A percentile compares a stretch with the other conserved stretches of the same genome.
phyloP scores from a whole-genome alignment of 2,888 invertebrate species.

The Drosophila seclusa region DNA sequence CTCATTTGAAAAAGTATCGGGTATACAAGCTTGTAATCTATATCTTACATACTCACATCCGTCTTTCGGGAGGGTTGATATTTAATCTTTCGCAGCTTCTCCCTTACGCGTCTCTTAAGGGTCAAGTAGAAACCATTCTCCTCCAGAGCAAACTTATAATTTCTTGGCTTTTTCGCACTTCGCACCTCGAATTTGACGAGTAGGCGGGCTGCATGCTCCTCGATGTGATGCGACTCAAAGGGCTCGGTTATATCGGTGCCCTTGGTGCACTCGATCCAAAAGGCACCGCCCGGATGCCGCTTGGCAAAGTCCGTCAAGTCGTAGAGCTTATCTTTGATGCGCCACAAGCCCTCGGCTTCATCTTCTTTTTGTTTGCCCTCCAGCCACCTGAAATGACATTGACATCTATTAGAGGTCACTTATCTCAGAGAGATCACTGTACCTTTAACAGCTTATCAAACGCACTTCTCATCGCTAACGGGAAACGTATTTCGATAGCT shows the following conservation, averaged over 20 bases:
- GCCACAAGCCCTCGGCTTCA: slow-evolving; percentile 91
- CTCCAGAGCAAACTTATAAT: slow-evolving; percentile 90
- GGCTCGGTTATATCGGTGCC: slow-evolving; percentile 93
- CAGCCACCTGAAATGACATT: slow-evolving; percentile 86
- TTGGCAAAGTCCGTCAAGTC: slow-evolving; percentile 91
- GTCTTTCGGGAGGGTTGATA: slow-evolving; percentile 76
- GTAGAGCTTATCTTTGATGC: slow-evolving; percentile 91
- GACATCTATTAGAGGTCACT: not conserved
- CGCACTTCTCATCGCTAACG: slow-evolving; percentile 74
- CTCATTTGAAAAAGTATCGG: not conserved
- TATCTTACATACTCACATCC: slow-evolving; percentile 65
- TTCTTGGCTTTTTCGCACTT: slow-evolving; percentile 87
- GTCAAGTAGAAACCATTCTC: slow-evolving; percentile 90
- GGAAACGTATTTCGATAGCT: slow-evolving; percentile 71
- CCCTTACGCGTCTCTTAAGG: slow-evolving; percentile 87
- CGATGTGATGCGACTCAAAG: slow-evolving; percentile 90
- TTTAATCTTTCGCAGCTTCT: slow-evolving; percentile 86
- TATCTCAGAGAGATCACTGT: not conserved
- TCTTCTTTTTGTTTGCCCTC: slow-evolving; percentile 88
- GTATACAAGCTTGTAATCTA: not conserved
- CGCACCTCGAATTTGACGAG: slow-evolving; percentile 88
- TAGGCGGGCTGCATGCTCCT: slow-evolving; percentile 86
- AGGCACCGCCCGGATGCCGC: slow-evolving; percentile 93
- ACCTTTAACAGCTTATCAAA: not conserved
- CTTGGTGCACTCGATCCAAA: slow-evolving; percentile 90